Base-by-base conservation (phyloP, 2,113 vertebrate genomes). In the Ctenomys sociabilis region DNA sequence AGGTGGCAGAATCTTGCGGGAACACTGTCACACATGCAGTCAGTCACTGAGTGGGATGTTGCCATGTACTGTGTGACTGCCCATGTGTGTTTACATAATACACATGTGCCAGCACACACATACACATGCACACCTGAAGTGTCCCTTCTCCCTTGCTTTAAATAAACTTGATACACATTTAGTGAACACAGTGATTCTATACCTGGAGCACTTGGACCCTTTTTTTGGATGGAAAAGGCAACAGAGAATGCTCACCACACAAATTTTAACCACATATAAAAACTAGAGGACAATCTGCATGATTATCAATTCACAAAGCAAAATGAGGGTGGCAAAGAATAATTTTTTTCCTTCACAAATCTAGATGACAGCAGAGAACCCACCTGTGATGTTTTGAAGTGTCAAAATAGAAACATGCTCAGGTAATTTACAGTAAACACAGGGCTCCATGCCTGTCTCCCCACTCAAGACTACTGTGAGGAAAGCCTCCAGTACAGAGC, bases 101-200 rank as follows among this genome's bases (percentile, higher is more conserved):
- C 26, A 63, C 0, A 7, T 14, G 30, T 32, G 30, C 0, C n/a
- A 1, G 49, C 1, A 30, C 28, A 63, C 22, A 70, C 68, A n/a
- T 70, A 59, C 1, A 37, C 3, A 43, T 5, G 7, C 3, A 40
- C 59, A 78, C 43, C 24, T 52, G 84, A 57, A 64, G 17, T 43
- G 37, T 70, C 14, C 40, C 4, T 45, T 45, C 21, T 57, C 70
- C 40, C 83, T 64, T 90, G 78, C 45, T 88, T 85, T 43, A 80
- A 80, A 95, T 26, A 88, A 72, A 40, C 19, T 61, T 28, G 64
- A 43, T 52, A 1, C 5, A 77, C 21, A 63, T 54, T 90, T 4
- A 45, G 43, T 30, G 49, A 88, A 54, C 24, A 68, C 54, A 72
- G 43, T 2, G n/a, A 84, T 57, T 28, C 13, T 0, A 63, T 10